Evolutionary conservation across 2,113 vertebrate species (phyloP), one percentile per base, ranked within the genome.

Genomic region (Promerops cafer): DNA sequence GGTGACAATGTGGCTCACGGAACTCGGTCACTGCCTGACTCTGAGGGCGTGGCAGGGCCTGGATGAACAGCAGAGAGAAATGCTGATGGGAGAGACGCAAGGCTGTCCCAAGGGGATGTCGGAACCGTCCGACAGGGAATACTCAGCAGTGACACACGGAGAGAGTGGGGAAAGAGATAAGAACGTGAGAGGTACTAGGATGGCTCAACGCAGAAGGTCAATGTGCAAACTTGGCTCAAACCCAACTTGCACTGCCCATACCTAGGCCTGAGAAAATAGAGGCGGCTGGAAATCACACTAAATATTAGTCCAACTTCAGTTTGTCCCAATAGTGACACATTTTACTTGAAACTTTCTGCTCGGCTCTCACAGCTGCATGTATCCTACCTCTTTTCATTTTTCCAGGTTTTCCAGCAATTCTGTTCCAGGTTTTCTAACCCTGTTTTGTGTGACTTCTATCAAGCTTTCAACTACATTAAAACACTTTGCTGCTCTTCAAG

Each of bases 11-110:
- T 10, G 77, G 70, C 57, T 24, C 31, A 18, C 31, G 45, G 44
- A 79, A 30, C 26, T 54, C 0, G 6, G 53, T 31, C 40, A 3
- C 2, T 12, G 35, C 22, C 20, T 13, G 40, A 61, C 63, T 53
- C 49, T 0, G 0, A 52, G 30, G 21, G 21, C 2, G 10, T 6
- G 42, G 80, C 50, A 72, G 63, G 78, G 31, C 23, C 57, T 3
- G 0, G 65, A 53, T 12, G 45, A 77, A 56, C 9, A 10, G 4
- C 39, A 85, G 19, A 60, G 49, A 54, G 49, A 54, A 83, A 40
- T 4, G 49, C 16, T 40, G 42, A 45, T 0, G 1, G 44, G 17
- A 71, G 39, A 83, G 45, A 33, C 5, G 9, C 0, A 9, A 84
- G 47, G 33, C 31, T 75, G 40, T 59, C 35, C 35, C 60, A 23